Conservation (phyloP, 2,113 vertebrate species). For the Orycteropus afer region DNA sequence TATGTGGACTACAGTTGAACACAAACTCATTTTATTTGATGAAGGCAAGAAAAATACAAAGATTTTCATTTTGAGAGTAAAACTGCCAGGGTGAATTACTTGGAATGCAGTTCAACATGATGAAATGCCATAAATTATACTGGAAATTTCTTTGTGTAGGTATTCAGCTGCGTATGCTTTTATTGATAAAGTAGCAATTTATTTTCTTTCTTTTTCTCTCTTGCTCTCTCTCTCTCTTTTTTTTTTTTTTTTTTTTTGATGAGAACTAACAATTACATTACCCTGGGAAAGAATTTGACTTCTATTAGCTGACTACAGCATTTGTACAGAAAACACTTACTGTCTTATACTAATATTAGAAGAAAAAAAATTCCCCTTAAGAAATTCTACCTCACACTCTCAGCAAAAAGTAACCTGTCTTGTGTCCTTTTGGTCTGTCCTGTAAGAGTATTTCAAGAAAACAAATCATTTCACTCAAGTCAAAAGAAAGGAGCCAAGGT, state of each 20-base stretch:
- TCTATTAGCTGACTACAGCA: slow-evolving; percentile 75
- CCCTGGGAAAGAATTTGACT: slow-evolving; percentile 75
- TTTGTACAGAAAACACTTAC: slow-evolving; percentile 40
- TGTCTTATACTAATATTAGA: slow-evolving; percentile 70
- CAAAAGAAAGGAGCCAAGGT: slow-evolving; percentile 55
- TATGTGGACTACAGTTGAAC: slow-evolving; percentile 73
- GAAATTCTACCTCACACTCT: slow-evolving; percentile 6
- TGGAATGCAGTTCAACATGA: slow-evolving; percentile 74
- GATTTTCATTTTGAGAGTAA: slow-evolving; percentile 80
- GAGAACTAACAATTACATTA: slow-evolving; percentile 76
- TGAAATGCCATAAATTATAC: slow-evolving; percentile 82
- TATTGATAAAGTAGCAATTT: slow-evolving; percentile 80
- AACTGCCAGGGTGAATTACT: slow-evolving; percentile 75
- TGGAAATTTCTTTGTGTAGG: slow-evolving; percentile 78
- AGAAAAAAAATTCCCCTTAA: slow-evolving; percentile 47
- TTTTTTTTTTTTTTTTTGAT: slow-evolving; percentile 45
- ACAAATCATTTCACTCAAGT: slow-evolving; percentile 50
- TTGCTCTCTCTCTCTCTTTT: fast-evolving
- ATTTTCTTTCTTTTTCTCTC: slow-evolving; percentile 22
- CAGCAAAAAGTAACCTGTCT: slow-evolving; percentile 47
- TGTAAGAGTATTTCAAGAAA: slow-evolving; percentile 19
- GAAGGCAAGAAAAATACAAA: slow-evolving; percentile 78
- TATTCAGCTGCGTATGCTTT: slow-evolving; percentile 76
- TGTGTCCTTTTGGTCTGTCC: slow-evolving; percentile 42
- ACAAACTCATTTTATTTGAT: slow-evolving; percentile 80